Base-by-base conservation (phyloP, 2,888 invertebrate species). In the Didymodactylos carnosus region DNA sequence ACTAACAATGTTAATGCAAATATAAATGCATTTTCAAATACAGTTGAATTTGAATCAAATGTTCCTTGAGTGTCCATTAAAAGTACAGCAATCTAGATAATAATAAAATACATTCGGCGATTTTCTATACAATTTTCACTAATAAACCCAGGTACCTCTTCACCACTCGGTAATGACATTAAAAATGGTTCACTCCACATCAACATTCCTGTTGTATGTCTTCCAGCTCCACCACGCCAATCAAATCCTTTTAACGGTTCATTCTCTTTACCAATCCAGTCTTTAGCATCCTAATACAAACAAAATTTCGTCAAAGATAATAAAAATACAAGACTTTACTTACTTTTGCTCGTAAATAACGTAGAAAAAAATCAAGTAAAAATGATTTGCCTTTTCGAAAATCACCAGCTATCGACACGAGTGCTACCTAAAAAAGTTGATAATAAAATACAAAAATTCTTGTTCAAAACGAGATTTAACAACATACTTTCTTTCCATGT, bases 321-420 rank as follows among this genome's bases (percentile, higher is more conserved):
- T 75, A 43, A 76, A 43, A 7, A 69, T 3, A 13, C 11, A 46
- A 72, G 39, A 43, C 78, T 77, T 77, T n/a, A 49, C 13, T 51
- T 70, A 82, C 92, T 87, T 89, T 88, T 78, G 89, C 87, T 83
- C 89, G 88, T 87, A 95, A 88, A 83, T 92, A 95, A 80, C 95
- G 88, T 69, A 98, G 88, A 82, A 97, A 94, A 86, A 97, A 97
- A 84, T 97, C 94, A 70, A 97, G 87, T 76, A 97, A 87, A 84
- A 97, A 97, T 75, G 94, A 94, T 86, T 97, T 97, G 78, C 98
- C 98, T 85, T 95, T 95, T 72, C 95, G 87, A 84, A 95, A 97
- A 72, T 94, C 94, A 73, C 95, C 95, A 23, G 95, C 95, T 62
- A 97, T 94, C 16, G 94, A 94, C 76, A 98, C 88, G 43, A 98